These are phyloP conservation scores for Mobula hypostoma DNA, from an alignment of 2,113 vertebrate genomes.

Conservation along the genomic window DNA sequence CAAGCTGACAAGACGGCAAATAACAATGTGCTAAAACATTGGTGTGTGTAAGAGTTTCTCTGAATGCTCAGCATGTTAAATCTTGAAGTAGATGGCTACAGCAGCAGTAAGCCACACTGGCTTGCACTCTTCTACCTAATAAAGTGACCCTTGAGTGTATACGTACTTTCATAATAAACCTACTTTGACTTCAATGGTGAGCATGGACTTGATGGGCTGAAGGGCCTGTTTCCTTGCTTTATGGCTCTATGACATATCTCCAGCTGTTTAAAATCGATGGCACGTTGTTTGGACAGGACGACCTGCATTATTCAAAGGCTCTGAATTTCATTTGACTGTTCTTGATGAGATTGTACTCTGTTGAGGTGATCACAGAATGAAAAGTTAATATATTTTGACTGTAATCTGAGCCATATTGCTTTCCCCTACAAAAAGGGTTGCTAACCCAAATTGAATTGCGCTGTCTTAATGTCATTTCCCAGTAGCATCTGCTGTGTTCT, in stretches of 20 bases:
- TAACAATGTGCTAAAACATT: too few species aligned
- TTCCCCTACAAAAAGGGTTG: background rate
- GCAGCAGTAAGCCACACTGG: too few species aligned
- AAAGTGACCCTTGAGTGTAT: too few species aligned
- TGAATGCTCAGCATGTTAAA: too few species aligned
- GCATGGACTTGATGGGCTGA: too few species aligned
- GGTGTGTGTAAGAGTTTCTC: too few species aligned
- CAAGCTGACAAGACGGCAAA: too few species aligned
- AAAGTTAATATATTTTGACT: constrained; percentile 16
- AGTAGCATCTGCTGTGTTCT: background rate
- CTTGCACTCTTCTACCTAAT: too few species aligned
- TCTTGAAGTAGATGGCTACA: too few species aligned
- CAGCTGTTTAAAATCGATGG: background rate
- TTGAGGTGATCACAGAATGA: background rate
- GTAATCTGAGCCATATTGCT: background rate
- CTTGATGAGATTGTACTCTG: background rate
- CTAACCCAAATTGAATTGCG: constrained; percentile 13
- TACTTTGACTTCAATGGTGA: too few species aligned
- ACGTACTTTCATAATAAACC: too few species aligned
- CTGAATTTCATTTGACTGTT: background rate
- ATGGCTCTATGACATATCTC: background rate
- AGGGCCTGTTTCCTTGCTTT: too few species aligned
- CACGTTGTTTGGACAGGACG: background rate
- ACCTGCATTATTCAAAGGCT: background rate
- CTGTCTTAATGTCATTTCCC: constrained; percentile 15